Conservation (phyloP, 2,797 vertebrate genomes). For the Neosilurus mollespiculum region DNA sequence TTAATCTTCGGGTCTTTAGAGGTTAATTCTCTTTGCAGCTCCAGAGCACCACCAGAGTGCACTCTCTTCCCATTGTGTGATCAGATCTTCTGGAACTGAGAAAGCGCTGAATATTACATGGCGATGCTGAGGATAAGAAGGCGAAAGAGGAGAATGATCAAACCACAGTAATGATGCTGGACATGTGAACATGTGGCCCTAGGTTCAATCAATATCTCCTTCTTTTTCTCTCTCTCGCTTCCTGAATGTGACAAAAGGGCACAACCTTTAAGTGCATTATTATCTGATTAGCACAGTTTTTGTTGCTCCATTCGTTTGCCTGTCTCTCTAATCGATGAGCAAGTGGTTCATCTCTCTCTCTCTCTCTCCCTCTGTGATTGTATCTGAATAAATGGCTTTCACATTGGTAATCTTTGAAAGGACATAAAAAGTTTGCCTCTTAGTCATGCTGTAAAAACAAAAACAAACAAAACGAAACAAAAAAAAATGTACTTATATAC, state of each 20-base stretch:
- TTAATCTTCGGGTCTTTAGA: too few species aligned
- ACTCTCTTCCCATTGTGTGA: constrained; percentile 51
- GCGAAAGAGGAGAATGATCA: constrained; percentile 77
- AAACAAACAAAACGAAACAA: background rate
- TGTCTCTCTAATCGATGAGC: constrained; percentile 49
- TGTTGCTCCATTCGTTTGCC: constrained; percentile 39
- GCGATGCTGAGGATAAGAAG: constrained; percentile 48
- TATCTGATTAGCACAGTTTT: constrained; percentile 49
- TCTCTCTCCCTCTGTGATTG: background rate
- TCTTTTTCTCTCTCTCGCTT: constrained; percentile 12
- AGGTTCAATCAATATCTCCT: constrained; percentile 75
- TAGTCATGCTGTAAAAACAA: background rate
- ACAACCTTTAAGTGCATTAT: constrained; percentile 38
- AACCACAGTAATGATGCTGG: constrained; percentile 59
- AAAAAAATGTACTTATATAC: background rate
- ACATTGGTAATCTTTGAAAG: background rate
- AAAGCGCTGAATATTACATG: constrained; percentile 60
- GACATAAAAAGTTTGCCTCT: background rate
- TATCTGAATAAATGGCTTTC: background rate
- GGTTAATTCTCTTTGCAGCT: constrained; percentile 43
- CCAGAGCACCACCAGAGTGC: constrained; percentile 65
- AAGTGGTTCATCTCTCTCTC: constrained; percentile 46
- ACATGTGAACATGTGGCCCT: constrained; percentile 86
- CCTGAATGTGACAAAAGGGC: constrained; percentile 7
- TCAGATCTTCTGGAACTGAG: background rate